phyloP scores from a whole-genome alignment of 1,140 invertebrate species.

The Oryzaephilus surinamensis region DNA sequence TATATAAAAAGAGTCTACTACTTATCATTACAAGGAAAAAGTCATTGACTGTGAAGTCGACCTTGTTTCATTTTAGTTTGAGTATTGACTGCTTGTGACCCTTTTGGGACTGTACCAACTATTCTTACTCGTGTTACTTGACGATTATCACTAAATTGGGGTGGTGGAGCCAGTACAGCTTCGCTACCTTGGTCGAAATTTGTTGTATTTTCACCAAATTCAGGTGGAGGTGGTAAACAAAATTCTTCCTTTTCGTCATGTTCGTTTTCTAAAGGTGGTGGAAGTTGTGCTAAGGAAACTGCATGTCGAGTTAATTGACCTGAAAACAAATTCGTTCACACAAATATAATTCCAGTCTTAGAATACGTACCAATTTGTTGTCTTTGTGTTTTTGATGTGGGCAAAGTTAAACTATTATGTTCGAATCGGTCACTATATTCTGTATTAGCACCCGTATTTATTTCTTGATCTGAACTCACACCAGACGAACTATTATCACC shows the following conservation, averaged over 20 bases:
- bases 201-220: conserved; percentile 45
- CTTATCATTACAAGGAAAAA: too few species aligned
- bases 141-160: conserved; percentile 55
- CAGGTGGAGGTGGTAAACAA: conserved; percentile 67
- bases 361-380: conserved; percentile 21
- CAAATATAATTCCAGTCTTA: neutral
- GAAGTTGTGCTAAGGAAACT: conserved; percentile 66
- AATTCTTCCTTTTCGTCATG: conserved; percentile 55
- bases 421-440: conserved; percentile 28
- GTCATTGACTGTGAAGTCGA: conserved; percentile 44
- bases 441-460: conserved; percentile 33
- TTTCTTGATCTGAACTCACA: conserved; percentile 75
- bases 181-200: conserved; percentile 37
- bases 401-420: conserved; percentile 29
- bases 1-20: too few species aligned
- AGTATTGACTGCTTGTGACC: conserved; percentile 26
- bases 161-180: conserved; percentile 54
- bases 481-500: conserved; percentile 80
- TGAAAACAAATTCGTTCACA: conserved; percentile 9
- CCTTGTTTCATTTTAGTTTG: conserved; percentile 41
- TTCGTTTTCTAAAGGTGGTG: conserved; percentile 69
- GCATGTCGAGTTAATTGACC: conserved; percentile 53
- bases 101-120: conserved; percentile 67
- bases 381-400: conserved; percentile 21
- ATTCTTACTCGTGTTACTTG: conserved; percentile 54